A percentile compares a stretch with the other conserved stretches of the same genome.
Conservation (phyloP, 1,140 invertebrate genomes). For the Pinna nobilis region DNA sequence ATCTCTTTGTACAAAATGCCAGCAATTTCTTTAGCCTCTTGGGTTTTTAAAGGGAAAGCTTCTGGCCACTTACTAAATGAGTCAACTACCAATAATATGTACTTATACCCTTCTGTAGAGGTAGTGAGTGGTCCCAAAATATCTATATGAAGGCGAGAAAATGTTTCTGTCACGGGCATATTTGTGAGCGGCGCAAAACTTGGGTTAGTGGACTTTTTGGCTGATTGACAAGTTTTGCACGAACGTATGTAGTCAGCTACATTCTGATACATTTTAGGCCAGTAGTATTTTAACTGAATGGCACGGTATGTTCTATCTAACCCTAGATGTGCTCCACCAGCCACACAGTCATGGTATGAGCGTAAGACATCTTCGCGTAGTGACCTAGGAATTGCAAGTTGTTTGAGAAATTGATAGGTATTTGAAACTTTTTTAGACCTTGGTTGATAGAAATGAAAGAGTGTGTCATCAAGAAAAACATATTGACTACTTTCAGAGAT, state of each 20-base stretch:
- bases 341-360: slow-evolving; percentile 33
- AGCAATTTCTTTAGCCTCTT: slow-evolving; percentile 25
- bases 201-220: slow-evolving; percentile 35
- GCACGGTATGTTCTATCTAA: slow-evolving; percentile 19
- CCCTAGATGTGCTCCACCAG: slow-evolving; percentile 28
- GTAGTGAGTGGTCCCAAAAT: slow-evolving; percentile 40
- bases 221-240: slow-evolving; percentile 51
- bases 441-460: not conserved
- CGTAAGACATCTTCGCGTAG: not conserved
- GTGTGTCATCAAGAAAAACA: slow-evolving; percentile 29
- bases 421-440: slow-evolving; percentile 4
- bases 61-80: slow-evolving; percentile 32
- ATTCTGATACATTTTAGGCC: slow-evolving; percentile 19
- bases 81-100: slow-evolving; percentile 41
- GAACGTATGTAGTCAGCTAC: slow-evolving; percentile 7
- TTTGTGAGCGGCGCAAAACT: slow-evolving; percentile 30
- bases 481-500: slow-evolving; percentile 31
- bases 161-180: slow-evolving; percentile 40
- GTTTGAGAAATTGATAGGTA: not conserved
- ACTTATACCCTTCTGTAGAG: slow-evolving; percentile 38
- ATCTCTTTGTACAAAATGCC: slow-evolving; percentile 43
- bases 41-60: slow-evolving; percentile 38
- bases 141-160: slow-evolving; percentile 47
- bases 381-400: slow-evolving; percentile 4
- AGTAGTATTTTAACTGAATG: slow-evolving; percentile 31